phyloP scores from a whole-genome alignment of 2,888 invertebrate species.

The Rhodophaea formosa region DNA sequence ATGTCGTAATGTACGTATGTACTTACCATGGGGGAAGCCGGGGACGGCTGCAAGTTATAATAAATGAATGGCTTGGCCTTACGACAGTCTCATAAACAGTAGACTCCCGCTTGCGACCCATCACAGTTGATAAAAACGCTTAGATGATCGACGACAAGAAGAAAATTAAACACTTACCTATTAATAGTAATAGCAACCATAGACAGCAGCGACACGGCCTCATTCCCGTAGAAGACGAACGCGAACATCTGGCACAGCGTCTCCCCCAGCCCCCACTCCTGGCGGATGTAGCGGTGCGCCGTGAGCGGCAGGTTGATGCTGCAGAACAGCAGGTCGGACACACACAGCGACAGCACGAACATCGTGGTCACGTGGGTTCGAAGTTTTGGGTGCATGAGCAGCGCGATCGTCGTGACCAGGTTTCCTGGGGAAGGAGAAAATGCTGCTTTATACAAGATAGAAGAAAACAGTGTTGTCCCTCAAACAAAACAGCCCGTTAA shows the following conservation, averaged over 20 bases:
- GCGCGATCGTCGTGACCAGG: constrained; percentile 89
- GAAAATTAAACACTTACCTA: constrained; percentile 79
- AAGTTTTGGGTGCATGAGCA: constrained; percentile 88
- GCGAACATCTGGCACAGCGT: constrained; percentile 91
- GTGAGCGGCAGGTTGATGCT: constrained; percentile 91
- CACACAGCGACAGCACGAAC: constrained; percentile 92
- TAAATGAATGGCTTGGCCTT: too few species aligned
- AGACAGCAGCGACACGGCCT: constrained; percentile 91
- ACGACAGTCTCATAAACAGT: too few species aligned
- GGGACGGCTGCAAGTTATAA: too few species aligned
- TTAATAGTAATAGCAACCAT: constrained; percentile 95
- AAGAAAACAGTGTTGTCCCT: too few species aligned
- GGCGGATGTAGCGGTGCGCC: constrained; percentile 89
- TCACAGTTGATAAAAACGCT: too few species aligned
- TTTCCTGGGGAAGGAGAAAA: constrained; percentile 83
- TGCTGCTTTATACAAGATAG: too few species aligned
- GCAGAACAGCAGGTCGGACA: constrained; percentile 93
- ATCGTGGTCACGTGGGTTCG: constrained; percentile 92
- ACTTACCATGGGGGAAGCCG: too few species aligned
- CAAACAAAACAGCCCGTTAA: too few species aligned
- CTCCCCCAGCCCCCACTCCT: constrained; percentile 90
- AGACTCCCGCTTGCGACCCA: too few species aligned
- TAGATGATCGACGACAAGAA: neutral
- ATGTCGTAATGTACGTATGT: too few species aligned
- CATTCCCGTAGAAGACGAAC: constrained; percentile 94